Base-by-base conservation (phyloP, 2,797 vertebrate genomes). In the Acanthornis magna region DNA sequence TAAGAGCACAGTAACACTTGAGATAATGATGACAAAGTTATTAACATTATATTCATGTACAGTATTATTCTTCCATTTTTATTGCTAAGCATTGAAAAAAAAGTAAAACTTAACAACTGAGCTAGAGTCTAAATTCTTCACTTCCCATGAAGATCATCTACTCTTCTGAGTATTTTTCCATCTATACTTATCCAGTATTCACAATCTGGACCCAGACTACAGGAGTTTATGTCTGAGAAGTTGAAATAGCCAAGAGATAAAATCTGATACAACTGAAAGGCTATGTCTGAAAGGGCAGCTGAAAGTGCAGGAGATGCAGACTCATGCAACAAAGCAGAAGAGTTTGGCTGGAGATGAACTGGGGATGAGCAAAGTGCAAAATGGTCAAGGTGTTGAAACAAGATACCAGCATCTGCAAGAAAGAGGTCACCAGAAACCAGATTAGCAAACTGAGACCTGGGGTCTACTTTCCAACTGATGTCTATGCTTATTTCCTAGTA, bases 401-500 rank as follows among this genome's bases (percentile, higher is more conserved):
- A 89, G 62, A 68, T 25, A 40, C 26, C n/a, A 84, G 32, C 23
- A 60, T 36, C 62, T 57, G 63, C 70, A 90, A 45, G 67, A 82
- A 79, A 79, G 76, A 93, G 55, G 48, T 63, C 48, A 61, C 68
- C 62, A 85, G 47, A 86, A 94, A 85, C 71, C 43, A 73, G 70
- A 73, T 36, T 70, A 90, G 55, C 36, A 55, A 19, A 72, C n/a
- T 67, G 51, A 62, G 55, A 51, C 34, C 55, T 79, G 63, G 45
- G 62, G 53, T 93, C 89, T 71, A 48, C 57, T 77, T 89, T 92
- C 55, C 70, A 78, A 16, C 26, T 45, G n/a, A 71, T 57, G 22
- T 67, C n/a, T 50, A 36, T 54, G 63, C 85, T 63, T 93, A 91
- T 90, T 95, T 92, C 67, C 34, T 61, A 40, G 74, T 90, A 81